Base-by-base conservation (phyloP, 2,888 invertebrate species). In the Cantharis lateralis region DNA sequence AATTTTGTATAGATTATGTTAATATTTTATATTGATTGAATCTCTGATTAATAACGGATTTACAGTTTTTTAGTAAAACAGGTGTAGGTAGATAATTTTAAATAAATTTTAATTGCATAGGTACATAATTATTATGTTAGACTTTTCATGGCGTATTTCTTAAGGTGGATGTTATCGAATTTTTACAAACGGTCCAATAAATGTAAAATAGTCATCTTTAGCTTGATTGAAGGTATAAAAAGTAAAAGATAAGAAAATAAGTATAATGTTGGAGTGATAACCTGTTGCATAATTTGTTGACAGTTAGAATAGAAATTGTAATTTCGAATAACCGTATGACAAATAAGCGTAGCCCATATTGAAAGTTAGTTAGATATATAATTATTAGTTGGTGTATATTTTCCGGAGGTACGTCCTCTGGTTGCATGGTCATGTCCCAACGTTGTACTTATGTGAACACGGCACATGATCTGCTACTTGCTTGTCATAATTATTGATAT, bases 401-500 rank as follows among this genome's bases (percentile, higher is more conserved):
- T 83, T 83, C 83, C 82, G 83, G 82, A 82, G 82, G 80, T 79
- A 76, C 80, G 77, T 80, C 81, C 80, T 82, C 79, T 80, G 81
- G 80, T 80, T 83, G 83, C 82, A 81, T 81, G 83, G 81, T 82
- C 80, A 80, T 81, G 79, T 80, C 80, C 80, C 80, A 78, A 78
- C 80, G 79, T 79, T 83, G 82, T 84, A 84, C 84, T 86, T 87
- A 77, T 75, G 87, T 87, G 87, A 86, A 87, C 87, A 87, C 87
- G 84, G 84, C 87, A 87, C 84, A 87, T 87, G 87, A 85, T 86
- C 87, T 87, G 86, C 87, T 87, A 87, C 87, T 87, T 87, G 85
- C 85, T 83, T 83, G 82, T 81, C 83, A 84, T 88, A 88, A 88
- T 88, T 88, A 88, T 88, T 88, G 86, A 88, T 88, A 88, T 88